phyloP scores from a whole-genome alignment of 1,140 invertebrate species.

The Halesus radiatus region DNA sequence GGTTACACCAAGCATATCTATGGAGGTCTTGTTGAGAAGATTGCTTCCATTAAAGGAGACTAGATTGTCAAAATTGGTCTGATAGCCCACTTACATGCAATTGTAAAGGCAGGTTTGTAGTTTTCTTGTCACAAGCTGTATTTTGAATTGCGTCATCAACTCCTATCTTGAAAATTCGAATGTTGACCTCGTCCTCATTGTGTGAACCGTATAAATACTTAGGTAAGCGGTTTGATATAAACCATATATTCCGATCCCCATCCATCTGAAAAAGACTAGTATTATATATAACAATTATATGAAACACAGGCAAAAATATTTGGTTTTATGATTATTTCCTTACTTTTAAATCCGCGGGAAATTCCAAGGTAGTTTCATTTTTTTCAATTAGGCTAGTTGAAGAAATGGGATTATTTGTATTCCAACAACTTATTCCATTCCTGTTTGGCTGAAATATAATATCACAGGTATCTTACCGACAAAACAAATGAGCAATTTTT shows the following conservation, averaged over 20 bases:
- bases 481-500: too few relatives aligned
- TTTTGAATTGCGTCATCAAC: conserved; percentile 28
- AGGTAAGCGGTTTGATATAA: conserved; percentile 76
- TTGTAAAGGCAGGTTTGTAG: neutral
- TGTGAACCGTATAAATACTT: conserved; percentile 72
- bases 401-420: conserved; percentile 60
- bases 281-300: neutral
- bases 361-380: conserved; percentile 12
- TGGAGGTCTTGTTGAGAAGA: too few relatives aligned
- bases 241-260: conserved; percentile 72
- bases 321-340: neutral
- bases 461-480: neutral
- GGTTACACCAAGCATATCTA: too few relatives aligned
- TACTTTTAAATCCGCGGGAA: conserved; percentile 69
- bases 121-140: conserved; percentile 2
- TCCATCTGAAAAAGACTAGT: conserved; percentile 64
- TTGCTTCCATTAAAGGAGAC: too few relatives aligned
- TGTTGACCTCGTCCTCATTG: conserved; percentile 69
- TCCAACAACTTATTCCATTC: conserved; percentile 68
- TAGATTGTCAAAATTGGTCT: too few relatives aligned
- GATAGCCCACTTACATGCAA: neutral
- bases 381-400: conserved; percentile 11
- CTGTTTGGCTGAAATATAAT: conserved; percentile 59
- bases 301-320: neutral
- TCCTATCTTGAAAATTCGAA: conserved; percentile 19